Evolutionary conservation across 2,113 vertebrate genomes (phyloP), one percentile per base, ranked within the genome.

Genomic region (Aramus guarauna): DNA sequence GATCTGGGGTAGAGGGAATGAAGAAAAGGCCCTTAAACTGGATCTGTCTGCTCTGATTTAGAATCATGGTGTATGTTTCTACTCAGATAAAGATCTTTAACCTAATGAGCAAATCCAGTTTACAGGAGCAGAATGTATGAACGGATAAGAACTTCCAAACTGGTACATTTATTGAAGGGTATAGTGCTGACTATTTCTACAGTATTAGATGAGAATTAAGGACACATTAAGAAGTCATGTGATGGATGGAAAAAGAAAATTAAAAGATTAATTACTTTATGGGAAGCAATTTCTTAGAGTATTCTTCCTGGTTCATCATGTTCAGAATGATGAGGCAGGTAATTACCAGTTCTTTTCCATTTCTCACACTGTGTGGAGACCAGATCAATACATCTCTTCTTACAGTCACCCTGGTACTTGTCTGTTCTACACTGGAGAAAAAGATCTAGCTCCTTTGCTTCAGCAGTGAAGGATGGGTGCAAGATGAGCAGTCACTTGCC

Each of bases 321-420:
- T 32, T 90, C 52, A 93, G 72, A 92, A 88, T 86, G 93, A 93
- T 77, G 68, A 96, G 62, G 66, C 62, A 82, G 58, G 64, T 74
- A 85, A 95, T 96, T 93, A 92, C 15, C 15, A 58, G 23, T 27
- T 55, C 50, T 95, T 86, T 79, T 77, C 37, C 45, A 71, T 76
- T 94, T 94, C 88, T 96, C 75, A 86, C 9, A 43, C 11, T 15
- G 5, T 32, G 45, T 63, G 37, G 67, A 90, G 63, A 88, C 15
- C 37, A 59, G 55, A 93, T 88, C 88, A 92, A 95, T 90, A 80
- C 20, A 83, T 63, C 21, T 85, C 48, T 71, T 94, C 50, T 58
- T 74, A 62, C 30, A 67, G 53, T 64, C 69, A 90, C 13, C 15
- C 39, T 63, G 21, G 13, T 73, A 64, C 50, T 88, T 66, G 32